These are phyloP conservation scores for Thomomys bottae DNA, from an alignment of 2,113 vertebrate species.

Conservation along the genomic window DNA sequence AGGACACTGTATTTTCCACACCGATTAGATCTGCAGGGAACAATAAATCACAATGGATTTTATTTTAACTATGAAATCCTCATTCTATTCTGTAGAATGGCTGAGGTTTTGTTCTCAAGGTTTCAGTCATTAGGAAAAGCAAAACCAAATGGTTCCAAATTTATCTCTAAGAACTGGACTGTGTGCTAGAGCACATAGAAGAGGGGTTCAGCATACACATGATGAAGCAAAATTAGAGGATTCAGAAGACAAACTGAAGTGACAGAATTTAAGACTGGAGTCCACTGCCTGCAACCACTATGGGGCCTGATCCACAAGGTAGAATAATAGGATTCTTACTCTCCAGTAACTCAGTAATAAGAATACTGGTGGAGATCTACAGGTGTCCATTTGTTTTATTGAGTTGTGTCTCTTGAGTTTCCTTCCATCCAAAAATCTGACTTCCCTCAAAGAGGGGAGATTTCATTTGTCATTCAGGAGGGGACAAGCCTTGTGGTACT, in stretches of 20 bases:
- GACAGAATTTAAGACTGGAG: not conserved
- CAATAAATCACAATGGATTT: slow-evolving; percentile 60
- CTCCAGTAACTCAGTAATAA: not conserved
- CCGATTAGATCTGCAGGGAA: slow-evolving; percentile 65
- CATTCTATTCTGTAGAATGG: slow-evolving; percentile 39
- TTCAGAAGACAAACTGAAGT: not conserved
- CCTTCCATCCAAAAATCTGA: not conserved
- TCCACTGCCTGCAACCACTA: not conserved
- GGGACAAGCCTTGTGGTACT: not conserved
- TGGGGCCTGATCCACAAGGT: not conserved
- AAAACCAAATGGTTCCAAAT: not conserved
- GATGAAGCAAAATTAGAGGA: slow-evolving; percentile 27
- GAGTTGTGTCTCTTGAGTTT: not conserved
- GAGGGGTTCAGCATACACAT: not conserved
- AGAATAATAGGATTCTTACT: not conserved
- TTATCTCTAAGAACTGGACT: not conserved
- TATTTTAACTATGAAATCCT: slow-evolving; percentile 51
- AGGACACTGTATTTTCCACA: slow-evolving; percentile 57
- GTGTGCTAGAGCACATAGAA: not conserved
- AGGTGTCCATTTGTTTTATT: not conserved
- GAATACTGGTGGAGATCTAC: not conserved
- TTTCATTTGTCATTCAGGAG: not conserved
- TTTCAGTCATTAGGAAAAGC: slow-evolving; percentile 29
- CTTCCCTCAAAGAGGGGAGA: not conserved
- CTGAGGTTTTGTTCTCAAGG: not conserved